Evolutionary conservation across 2,888 invertebrate genomes (phyloP), one percentile per base, ranked within the genome.

Genomic region (Folsomia candida): DNA sequence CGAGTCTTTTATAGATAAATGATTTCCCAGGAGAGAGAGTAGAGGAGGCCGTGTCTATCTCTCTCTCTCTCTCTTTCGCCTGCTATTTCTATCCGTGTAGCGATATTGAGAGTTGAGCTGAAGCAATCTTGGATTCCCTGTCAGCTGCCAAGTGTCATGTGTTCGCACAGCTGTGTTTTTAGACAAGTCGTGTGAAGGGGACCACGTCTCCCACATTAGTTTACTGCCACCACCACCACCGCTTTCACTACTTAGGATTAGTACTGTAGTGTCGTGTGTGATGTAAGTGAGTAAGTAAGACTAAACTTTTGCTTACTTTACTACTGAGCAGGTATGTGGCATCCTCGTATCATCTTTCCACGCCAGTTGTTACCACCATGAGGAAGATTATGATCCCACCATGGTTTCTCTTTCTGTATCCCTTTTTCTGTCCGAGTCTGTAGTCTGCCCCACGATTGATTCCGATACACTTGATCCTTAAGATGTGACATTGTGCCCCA

Each of bases 71-170:
- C 11, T 47, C 9, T 9, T 62, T 20, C 6, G 62, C 4, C 37
- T 62, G 28, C 28, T 37, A 6, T 60, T 6, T 60, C 60, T 6
- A 47, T n/a, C n/a, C n/a, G n/a, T n/a, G n/a, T n/a, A n/a, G 37
- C 14, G 37, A 37, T 37, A 14, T 37, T n/a, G n/a, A n/a, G 14
- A 4, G 37, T 37, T 14, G 37, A 37, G 37, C 4, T 37, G 37
- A 57, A 65, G n/a, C 54, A 65, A 57, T 75, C 74, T 78, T 76
- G 75, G 67, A 68, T 79, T 74, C 68, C 75, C 74, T 78, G 76
- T 79, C 78, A 79, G 77, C 79, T 77, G 79, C 77, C 79, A 78
- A 79, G 77, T 78, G 79, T 79, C 79, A 78, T 75, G 74, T 77
- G 75, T 77, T 79, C 78, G 70, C 76, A 76, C 76, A 78, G 76